phyloP scores from a whole-genome alignment of 2,797 vertebrate genomes.

The Sebastes ruberrimus region DNA sequence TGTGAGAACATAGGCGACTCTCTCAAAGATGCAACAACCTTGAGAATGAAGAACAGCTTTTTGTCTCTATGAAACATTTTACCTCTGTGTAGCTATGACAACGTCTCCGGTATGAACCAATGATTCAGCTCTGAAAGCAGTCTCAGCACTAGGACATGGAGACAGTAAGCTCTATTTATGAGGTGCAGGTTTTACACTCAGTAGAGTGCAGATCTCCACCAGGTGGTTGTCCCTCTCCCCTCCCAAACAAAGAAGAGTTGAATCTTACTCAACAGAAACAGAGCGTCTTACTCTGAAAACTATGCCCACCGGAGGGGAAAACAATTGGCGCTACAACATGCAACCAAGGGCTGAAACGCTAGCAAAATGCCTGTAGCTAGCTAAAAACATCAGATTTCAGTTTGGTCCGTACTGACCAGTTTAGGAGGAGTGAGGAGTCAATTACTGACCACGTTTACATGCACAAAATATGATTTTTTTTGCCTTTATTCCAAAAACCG shows the following conservation, averaged over 20 bases:
- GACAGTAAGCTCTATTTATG: not conserved
- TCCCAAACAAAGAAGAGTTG: not conserved
- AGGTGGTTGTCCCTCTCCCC: not conserved
- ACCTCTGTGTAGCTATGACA: conserved; percentile 66
- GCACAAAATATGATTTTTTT: no score
- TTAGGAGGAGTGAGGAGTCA: no score
- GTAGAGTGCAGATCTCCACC: not conserved
- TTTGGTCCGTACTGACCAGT: no score
- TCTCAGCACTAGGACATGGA: not conserved
- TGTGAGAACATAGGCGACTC: not conserved
- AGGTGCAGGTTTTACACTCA: not conserved
- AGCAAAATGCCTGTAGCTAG: no score
- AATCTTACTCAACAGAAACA: not conserved
- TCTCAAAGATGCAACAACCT: conserved; percentile 29
- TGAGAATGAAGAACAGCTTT: conserved; percentile 23
- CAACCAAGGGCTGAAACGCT: no score
- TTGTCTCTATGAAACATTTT: conserved; percentile 33
- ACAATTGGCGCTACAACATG: no score
- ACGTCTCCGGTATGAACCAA: conserved; percentile 40
- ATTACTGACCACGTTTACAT: no score
- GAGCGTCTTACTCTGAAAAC: no score
- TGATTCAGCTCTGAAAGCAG: conserved; percentile 32
- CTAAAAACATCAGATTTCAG: no score
- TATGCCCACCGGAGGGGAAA: no score
- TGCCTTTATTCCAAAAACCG: no score